phyloP scores from a whole-genome alignment of 2,113 vertebrate species.

The Mustela nigripes region DNA sequence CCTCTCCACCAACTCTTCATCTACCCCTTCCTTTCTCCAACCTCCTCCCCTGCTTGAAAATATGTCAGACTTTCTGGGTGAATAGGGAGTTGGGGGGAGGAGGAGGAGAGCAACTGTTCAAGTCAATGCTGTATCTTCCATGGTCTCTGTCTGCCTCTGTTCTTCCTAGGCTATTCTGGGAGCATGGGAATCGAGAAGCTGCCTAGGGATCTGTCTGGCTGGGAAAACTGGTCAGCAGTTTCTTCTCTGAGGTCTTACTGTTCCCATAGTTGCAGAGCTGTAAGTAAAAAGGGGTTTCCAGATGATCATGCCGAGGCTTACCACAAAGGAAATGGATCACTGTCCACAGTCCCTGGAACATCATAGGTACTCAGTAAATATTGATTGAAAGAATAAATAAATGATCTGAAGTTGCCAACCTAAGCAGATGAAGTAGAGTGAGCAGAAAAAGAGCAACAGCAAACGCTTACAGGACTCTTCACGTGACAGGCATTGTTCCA shows the following conservation, averaged over 20 bases:
- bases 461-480: not conserved
- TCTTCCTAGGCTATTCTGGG: not conserved
- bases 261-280: not conserved
- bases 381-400: conserved; percentile 58
- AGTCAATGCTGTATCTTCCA: not conserved
- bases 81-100: not conserved
- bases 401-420: conserved; percentile 33
- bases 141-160: not conserved
- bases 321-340: not conserved
- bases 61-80: not conserved
- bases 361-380: conserved; percentile 37
- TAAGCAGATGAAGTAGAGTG: conserved; percentile 19
- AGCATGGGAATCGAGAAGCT: not conserved
- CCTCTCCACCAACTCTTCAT: not conserved
- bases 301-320: conserved; percentile 1
- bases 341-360: conserved; percentile 14
- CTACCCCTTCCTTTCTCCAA: not conserved
- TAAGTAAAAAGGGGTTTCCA: not conserved
- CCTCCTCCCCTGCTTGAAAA: not conserved
- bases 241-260: not conserved
- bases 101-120: not conserved
- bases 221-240: not conserved
- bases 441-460: conserved; percentile 45
- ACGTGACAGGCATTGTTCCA: not conserved
- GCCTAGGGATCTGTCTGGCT: not conserved